Conservation (phyloP, 2,888 invertebrate genomes). For the Colostygia pectinataria region DNA sequence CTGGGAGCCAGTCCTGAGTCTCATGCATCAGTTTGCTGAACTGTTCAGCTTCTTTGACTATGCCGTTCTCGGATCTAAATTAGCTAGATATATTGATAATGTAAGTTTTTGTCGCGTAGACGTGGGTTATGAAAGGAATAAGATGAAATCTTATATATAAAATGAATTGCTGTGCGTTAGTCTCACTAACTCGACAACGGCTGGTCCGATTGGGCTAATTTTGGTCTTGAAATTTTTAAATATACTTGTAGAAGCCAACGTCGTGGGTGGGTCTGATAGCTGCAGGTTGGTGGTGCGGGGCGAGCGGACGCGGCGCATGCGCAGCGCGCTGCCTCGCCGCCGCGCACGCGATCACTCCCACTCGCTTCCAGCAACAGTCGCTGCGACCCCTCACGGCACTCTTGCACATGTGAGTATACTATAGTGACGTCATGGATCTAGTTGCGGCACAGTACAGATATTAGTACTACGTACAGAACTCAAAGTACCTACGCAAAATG, state of each 20-base stretch:
- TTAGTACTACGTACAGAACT: too few species aligned
- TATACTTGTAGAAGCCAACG: conserved; percentile 45
- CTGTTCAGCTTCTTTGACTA: conserved; percentile 59
- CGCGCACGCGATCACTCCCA: conserved; percentile 54
- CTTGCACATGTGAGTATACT: conserved; percentile 56
- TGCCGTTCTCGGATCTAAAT: conserved; percentile 57
- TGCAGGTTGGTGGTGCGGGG: conserved; percentile 76
- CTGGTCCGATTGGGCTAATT: too few species aligned
- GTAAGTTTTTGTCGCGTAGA: conserved; percentile 63
- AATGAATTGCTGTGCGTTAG: too few species aligned
- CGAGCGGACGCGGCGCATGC: conserved; percentile 63
- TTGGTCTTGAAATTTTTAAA: too few species aligned
- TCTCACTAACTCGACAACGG: too few species aligned
- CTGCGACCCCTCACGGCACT: conserved; percentile 55
- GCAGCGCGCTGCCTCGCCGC: conserved; percentile 59
- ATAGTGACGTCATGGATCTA: too few species aligned
- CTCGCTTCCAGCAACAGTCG: conserved; percentile 40
- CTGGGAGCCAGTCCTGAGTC: conserved; percentile 58
- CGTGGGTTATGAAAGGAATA: too few species aligned
- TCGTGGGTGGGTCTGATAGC: conserved; percentile 57
- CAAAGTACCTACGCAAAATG: too few species aligned
- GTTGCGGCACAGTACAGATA: too few species aligned
- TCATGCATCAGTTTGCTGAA: conserved; percentile 66
- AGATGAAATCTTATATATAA: neutral
- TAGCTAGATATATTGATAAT: conserved; percentile 64